These are phyloP conservation scores for Lagria hirta DNA, from an alignment of 2,888 invertebrate species.

Conservation along the genomic window DNA sequence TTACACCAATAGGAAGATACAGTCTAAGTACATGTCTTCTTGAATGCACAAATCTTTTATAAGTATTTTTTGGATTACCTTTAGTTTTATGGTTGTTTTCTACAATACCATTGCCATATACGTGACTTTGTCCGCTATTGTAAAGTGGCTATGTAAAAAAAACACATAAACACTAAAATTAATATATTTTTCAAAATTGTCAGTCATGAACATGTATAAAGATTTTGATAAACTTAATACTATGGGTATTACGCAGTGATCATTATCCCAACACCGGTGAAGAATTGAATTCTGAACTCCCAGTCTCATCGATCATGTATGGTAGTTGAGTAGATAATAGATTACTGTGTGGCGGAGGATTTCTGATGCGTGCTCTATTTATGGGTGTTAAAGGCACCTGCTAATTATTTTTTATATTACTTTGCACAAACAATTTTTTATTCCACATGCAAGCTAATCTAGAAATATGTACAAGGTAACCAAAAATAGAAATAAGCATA, in stretches of 20 bases:
- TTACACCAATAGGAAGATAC: too few species aligned
- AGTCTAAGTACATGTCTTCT: too few species aligned
- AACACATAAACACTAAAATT: constrained; percentile 17
- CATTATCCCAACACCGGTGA: constrained; percentile 29
- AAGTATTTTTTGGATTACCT: constrained; percentile 5
- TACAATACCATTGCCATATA: constrained; percentile 1
- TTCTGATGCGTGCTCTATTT: constrained; percentile 44
- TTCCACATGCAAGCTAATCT: too few species aligned
- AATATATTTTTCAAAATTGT: constrained; percentile 23
- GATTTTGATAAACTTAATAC: constrained; percentile 8
- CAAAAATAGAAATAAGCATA: too few species aligned
- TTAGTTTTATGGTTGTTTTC: constrained; percentile 12
- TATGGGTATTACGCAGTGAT: constrained; percentile 11
- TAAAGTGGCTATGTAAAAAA: constrained; percentile 16
- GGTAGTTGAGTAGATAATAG: constrained; percentile 58
- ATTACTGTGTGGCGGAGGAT: constrained; percentile 50
- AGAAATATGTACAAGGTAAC: too few species aligned
- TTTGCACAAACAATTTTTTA: too few species aligned
- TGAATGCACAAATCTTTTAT: too few species aligned
- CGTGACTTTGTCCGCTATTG: constrained; percentile 8
- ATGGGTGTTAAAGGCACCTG: constrained; percentile 37
- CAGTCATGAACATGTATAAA: constrained; percentile 20
- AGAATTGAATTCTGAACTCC: constrained; percentile 55
- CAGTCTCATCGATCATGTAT: constrained; percentile 66
- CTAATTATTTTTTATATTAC: too few species aligned